A percentile compares a stretch with the other conserved stretches of the same genome.
These are phyloP conservation scores for Dermolepida albohirtum DNA, from an alignment of 2,888 invertebrate species.

Conservation along the genomic window DNA sequence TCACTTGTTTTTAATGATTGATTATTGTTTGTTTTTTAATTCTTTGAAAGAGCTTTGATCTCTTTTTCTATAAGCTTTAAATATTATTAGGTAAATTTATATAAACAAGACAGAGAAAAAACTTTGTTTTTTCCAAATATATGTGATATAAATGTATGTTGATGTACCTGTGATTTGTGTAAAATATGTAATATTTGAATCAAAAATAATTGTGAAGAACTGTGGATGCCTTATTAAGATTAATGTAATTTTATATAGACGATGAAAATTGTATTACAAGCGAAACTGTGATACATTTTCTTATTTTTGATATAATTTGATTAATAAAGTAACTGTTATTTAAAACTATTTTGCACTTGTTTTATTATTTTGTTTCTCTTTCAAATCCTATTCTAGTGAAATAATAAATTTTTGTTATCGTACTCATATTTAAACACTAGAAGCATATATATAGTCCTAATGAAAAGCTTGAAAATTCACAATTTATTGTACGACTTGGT, in stretches of 20 bases:
- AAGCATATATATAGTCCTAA: too few species aligned
- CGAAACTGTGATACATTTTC: constrained; percentile 62
- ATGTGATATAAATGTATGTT: constrained; percentile 34
- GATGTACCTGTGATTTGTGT: constrained; percentile 38
- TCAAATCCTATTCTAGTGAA: too few species aligned
- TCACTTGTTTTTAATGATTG: too few species aligned
- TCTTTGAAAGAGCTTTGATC: constrained; percentile 52
- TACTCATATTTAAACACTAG: too few species aligned
- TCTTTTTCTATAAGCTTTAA: constrained; percentile 51
- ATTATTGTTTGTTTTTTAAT: constrained; percentile 3
- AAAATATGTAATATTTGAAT: constrained; percentile 39
- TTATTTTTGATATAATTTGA: constrained; percentile 44
- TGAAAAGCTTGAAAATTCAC: too few species aligned
- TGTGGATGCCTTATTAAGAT: constrained; percentile 16
- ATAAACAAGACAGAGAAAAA: constrained; percentile 43
- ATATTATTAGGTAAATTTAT: constrained; percentile 40
- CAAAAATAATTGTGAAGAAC: constrained; percentile 18
- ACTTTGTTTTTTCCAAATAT: constrained; percentile 18
- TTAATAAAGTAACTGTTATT: constrained; percentile 42
- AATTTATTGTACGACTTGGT: too few species aligned
- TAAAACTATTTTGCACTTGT: constrained; percentile 32
- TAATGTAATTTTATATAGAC: constrained; percentile 48
- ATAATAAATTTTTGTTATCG: too few species aligned
- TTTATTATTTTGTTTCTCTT: constrained; percentile 12
- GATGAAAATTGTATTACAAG: constrained; percentile 60